Percentiles rank a stretch among this genome's conserved stretches.
Conservation (phyloP, 1,140 invertebrate genomes). For the Maconellicoccus hirsutus region DNA sequence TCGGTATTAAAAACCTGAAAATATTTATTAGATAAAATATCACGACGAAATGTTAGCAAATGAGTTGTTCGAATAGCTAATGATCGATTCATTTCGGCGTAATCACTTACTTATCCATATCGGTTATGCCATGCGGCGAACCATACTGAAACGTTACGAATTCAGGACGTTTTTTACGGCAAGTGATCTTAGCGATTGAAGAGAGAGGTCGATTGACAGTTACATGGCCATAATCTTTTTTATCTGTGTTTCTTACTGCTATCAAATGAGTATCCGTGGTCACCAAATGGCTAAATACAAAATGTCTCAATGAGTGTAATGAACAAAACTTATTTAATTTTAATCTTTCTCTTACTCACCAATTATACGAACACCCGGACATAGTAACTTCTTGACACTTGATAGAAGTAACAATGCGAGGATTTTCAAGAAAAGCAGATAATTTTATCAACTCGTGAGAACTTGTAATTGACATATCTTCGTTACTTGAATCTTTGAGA, state of each 20-base stretch:
- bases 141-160: conserved; percentile 94
- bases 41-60: background rate
- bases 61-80: background rate
- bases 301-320: background rate
- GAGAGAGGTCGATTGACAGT: conserved; percentile 72
- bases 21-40: background rate
- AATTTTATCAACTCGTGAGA: conserved; percentile 52
- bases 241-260: conserved; percentile 36
- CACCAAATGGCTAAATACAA: background rate
- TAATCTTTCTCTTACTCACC: background rate
- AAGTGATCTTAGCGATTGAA: conserved; percentile 90
- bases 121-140: conserved; percentile 56
- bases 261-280: background rate
- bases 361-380: conserved; percentile 69
- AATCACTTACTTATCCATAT: conserved; percentile 72
- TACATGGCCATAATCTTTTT: conserved; percentile 63
- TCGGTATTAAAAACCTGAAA: background rate
- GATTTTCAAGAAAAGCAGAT: conserved; percentile 66
- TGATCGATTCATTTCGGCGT: conserved; percentile 28
- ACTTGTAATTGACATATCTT: background rate
- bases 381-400: conserved; percentile 82
- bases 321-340: background rate
- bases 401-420: conserved; percentile 72
- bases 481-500: background rate
- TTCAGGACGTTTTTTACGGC: conserved; percentile 83